These are phyloP conservation scores for Thymelicus acteon DNA, from an alignment of 2,888 invertebrate genomes.

Conservation along the genomic window DNA sequence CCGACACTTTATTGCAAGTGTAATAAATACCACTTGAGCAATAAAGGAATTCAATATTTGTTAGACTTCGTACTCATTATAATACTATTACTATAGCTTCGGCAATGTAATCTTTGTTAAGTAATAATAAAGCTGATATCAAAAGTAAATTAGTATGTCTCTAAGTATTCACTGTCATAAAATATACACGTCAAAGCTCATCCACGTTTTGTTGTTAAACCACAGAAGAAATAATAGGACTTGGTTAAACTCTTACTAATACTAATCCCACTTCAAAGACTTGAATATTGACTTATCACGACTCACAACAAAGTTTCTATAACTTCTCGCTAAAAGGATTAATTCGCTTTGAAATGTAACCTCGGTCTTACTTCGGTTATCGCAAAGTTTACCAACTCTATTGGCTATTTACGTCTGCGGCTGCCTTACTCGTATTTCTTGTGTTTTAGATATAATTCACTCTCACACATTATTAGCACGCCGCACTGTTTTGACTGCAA, in stretches of 20 bases:
- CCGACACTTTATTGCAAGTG: neutral
- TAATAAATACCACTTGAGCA: neutral
- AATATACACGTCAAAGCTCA: neutral
- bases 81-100: too few relatives aligned
- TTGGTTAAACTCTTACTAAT: neutral
- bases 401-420: neutral
- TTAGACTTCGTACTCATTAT: too few relatives aligned
- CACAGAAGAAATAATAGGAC: too few relatives aligned
- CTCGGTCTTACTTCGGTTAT: neutral
- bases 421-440: neutral
- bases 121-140: neutral
- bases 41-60: too few relatives aligned
- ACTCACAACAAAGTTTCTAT: neutral
- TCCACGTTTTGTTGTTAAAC: conserved; percentile 10
- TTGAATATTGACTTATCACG: conserved; percentile 15
- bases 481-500: neutral
- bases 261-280: conserved; percentile 17
- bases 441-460: neutral
- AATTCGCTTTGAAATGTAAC: conserved; percentile 16
- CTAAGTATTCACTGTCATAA: neutral
- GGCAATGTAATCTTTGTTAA: too few relatives aligned
- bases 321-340: conserved; percentile 10
- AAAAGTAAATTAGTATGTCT: neutral
- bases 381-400: conserved; percentile 2
- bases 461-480: too few relatives aligned